Conservation (phyloP, 2,888 invertebrate species). For the Conchocele bisecta region DNA sequence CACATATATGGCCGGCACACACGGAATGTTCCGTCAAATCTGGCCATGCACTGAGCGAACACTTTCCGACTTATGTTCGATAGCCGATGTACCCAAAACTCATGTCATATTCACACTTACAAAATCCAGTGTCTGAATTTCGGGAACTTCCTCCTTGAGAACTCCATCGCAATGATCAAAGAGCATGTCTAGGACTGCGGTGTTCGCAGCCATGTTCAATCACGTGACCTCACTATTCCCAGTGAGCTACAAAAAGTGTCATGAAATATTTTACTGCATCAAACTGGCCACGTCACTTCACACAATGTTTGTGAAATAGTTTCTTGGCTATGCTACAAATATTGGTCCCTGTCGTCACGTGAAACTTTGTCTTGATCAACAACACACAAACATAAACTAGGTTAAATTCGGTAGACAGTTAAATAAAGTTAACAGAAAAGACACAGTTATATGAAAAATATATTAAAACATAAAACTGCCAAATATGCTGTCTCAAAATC, state of each 20-base stretch:
- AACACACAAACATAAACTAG: background rate
- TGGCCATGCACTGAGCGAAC: too few species aligned
- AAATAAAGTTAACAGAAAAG: too few species aligned
- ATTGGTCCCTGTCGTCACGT: background rate
- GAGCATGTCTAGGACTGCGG: conserved; percentile 73
- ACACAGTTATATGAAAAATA: background rate
- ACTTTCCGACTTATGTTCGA: too few species aligned
- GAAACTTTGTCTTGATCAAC: background rate
- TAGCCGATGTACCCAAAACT: too few species aligned
- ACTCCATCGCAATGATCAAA: conserved; percentile 75
- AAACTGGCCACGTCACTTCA: conserved; percentile 50
- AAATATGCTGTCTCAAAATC: too few species aligned
- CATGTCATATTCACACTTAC: conserved; percentile 57
- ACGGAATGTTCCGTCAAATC: too few species aligned
- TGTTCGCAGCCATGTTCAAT: conserved; percentile 39
- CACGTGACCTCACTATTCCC: conserved; percentile 30
- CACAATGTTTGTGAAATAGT: conserved; percentile 21
- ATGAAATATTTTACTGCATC: conserved; percentile 31
- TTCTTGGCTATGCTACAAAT: background rate
- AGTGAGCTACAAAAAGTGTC: conserved; percentile 11
- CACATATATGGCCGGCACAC: too few species aligned
- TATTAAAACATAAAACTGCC: too few species aligned
- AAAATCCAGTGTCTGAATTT: conserved; percentile 63
- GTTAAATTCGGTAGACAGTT: too few species aligned
- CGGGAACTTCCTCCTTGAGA: conserved; percentile 64